These are phyloP conservation scores for Byasa hedistus DNA, from an alignment of 2,888 invertebrate genomes.

Conservation along the genomic window DNA sequence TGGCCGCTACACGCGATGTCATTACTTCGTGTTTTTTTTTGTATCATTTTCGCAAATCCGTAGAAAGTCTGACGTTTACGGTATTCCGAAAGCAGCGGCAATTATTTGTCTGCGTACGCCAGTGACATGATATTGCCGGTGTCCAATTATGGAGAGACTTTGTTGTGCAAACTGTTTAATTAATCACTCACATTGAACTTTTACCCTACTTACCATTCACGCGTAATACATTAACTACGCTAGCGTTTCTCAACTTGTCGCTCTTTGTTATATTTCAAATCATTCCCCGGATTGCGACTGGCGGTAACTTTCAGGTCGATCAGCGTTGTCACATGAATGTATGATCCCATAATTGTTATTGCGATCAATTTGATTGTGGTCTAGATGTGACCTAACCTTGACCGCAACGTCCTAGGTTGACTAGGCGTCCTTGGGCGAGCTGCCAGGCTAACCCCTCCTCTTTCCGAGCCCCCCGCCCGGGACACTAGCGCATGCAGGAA, in stretches of 20 bases:
- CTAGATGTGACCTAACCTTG: conserved; percentile 54
- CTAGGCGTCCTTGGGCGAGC: conserved; percentile 68
- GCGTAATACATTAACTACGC: not conserved
- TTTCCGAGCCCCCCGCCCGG: conserved; percentile 31
- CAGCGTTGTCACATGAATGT: not conserved
- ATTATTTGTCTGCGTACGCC: not conserved
- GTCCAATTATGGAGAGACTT: not conserved
- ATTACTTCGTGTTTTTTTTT: conserved; percentile 57
- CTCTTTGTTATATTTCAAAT: not conserved
- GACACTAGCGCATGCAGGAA: conserved; percentile 51
- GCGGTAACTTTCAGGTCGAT: no score
- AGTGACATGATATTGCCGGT: not conserved
- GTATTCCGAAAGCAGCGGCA: conserved; percentile 8
- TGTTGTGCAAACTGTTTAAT: not conserved
- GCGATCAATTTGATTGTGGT: conserved; percentile 13
- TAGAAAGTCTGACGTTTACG: conserved; percentile 56
- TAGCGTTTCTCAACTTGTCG: not conserved
- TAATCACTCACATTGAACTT: not conserved
- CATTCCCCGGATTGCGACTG: not conserved
- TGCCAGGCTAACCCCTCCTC: conserved; percentile 50
- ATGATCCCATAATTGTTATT: not conserved
- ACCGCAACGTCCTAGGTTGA: conserved; percentile 63
- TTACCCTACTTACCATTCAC: not conserved
- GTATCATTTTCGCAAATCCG: conserved; percentile 61
- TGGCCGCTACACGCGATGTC: conserved; percentile 68